phyloP scores from a whole-genome alignment of 2,888 invertebrate genomes.

The Tetramorium bicarinatum region DNA sequence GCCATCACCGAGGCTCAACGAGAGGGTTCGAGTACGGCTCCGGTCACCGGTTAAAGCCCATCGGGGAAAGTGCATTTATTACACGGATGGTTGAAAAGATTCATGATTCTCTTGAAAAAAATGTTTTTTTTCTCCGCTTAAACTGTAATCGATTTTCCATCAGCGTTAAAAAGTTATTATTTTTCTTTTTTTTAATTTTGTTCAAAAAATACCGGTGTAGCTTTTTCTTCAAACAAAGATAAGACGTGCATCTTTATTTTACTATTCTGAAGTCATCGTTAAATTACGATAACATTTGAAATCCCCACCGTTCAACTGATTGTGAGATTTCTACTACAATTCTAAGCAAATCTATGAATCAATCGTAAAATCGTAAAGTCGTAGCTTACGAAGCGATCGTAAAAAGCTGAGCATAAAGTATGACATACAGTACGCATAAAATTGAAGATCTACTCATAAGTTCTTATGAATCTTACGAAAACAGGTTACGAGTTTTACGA shows the following conservation, averaged over 20 bases:
- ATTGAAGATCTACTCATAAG: too few species aligned
- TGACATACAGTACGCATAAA: too few species aligned
- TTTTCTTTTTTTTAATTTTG: neutral
- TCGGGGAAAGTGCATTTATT: slow-evolving; percentile 8
- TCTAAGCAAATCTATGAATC: too few species aligned
- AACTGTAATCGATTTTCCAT: neutral
- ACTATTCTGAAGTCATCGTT: neutral
- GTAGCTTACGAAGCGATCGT: too few species aligned
- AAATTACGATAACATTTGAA: neutral
- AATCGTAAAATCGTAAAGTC: too few species aligned
- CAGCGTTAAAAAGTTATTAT: neutral
- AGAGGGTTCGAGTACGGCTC: slow-evolving; percentile 49
- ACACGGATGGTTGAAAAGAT: neutral
- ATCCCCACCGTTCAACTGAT: neutral
- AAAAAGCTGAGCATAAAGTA: too few species aligned
- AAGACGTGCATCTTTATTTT: neutral
- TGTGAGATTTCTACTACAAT: neutral
- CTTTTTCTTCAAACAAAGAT: neutral
- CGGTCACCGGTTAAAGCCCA: slow-evolving; percentile 66
- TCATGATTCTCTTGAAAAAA: neutral
- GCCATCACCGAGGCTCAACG: slow-evolving; percentile 64
- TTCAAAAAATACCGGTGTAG: neutral
- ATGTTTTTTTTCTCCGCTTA: neutral
- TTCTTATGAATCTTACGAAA: too few species aligned
- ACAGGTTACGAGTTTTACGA: too few species aligned